A percentile compares a stretch with the other conserved stretches of the same genome.
These are phyloP conservation scores for Cydia amplana DNA, from an alignment of 1,140 invertebrate species.

Conservation along the genomic window DNA sequence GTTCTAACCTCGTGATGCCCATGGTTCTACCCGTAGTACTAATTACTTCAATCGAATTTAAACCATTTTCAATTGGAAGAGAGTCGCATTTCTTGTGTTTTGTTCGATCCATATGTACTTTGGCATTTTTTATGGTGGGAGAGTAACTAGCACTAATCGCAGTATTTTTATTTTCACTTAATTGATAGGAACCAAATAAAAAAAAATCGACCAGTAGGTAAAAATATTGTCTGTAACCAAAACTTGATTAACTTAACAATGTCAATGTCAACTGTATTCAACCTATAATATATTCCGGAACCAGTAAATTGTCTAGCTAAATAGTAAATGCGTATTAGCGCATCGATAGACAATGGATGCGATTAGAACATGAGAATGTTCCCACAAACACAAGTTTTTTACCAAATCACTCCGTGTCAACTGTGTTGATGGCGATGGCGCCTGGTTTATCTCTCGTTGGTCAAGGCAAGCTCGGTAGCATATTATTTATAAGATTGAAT, in stretches of 20 bases:
- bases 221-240: not conserved
- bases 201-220: not conserved
- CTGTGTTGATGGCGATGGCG: not conserved
- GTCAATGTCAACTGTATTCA: not conserved
- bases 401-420: constrained; percentile 1
- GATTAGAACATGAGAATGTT: constrained; percentile 7
- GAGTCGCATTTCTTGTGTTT: too few relatives aligned
- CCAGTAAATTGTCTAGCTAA: constrained; percentile 10
- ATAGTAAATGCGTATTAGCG: constrained; percentile 1
- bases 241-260: not conserved
- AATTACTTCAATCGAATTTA: too few relatives aligned
- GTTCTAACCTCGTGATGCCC: too few relatives aligned
- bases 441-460: not conserved
- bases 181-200: too few relatives aligned
- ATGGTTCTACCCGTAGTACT: too few relatives aligned
- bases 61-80: too few relatives aligned
- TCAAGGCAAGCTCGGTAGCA: not conserved
- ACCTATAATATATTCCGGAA: not conserved
- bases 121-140: too few relatives aligned
- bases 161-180: too few relatives aligned
- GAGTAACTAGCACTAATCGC: too few relatives aligned
- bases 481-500: too few relatives aligned
- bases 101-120: too few relatives aligned
- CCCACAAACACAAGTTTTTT: constrained; percentile 6
- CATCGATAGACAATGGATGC: constrained; percentile 4